Conservation (phyloP, 2,113 vertebrate species). For the Lasiurus borealis region DNA sequence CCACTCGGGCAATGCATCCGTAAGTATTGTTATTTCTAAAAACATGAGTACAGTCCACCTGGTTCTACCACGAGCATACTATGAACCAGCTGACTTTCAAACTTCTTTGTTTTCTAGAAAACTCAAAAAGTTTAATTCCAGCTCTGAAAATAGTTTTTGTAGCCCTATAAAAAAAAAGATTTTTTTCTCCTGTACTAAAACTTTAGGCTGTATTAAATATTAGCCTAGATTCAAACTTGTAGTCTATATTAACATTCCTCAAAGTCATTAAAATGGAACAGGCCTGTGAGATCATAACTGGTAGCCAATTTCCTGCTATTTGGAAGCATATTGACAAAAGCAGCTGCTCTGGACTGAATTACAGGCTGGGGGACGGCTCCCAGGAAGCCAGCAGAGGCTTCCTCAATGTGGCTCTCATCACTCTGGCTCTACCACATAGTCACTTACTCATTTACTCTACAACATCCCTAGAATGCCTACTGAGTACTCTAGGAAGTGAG, state of each 20-base stretch:
- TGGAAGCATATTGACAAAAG: conserved; percentile 2
- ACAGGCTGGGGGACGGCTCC: background rate
- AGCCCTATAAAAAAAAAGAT: background rate
- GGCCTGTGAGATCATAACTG: background rate
- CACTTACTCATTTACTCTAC: background rate
- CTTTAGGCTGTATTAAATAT: background rate
- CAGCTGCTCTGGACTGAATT: background rate
- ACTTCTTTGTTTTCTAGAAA: background rate
- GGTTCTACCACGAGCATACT: background rate
- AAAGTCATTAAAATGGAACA: background rate
- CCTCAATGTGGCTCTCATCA: background rate
- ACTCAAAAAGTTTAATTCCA: background rate
- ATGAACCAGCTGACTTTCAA: background rate
- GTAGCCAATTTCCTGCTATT: background rate
- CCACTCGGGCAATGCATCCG: conserved; percentile 86
- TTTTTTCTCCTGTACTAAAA: background rate
- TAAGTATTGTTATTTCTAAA: conserved; percentile 83
- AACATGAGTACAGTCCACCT: background rate
- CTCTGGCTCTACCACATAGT: background rate
- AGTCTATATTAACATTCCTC: background rate
- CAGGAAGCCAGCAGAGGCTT: background rate
- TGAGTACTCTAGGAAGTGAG: background rate
- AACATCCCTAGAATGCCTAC: background rate
- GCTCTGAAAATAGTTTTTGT: conserved; percentile 21
- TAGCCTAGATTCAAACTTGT: background rate